Conservation (phyloP, 2,888 invertebrate species). For the Diplolepis rosae region DNA sequence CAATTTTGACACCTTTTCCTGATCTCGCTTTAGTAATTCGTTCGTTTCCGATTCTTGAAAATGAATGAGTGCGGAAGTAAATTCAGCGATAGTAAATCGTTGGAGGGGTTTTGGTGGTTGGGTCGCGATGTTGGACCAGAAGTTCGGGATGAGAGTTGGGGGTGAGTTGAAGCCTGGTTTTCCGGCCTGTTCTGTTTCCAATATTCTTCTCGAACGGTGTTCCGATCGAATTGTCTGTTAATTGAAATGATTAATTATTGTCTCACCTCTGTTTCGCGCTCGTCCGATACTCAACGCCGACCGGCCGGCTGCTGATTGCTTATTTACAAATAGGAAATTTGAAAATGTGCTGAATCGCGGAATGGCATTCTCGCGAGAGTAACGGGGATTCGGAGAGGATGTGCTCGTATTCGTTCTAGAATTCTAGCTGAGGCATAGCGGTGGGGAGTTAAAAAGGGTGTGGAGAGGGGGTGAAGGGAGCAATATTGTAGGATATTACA, state of each 20-base stretch:
- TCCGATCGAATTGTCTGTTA: constrained; percentile 72
- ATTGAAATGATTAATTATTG: constrained; percentile 73
- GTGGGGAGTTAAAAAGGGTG: constrained; percentile 37
- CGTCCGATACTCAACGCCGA: constrained; percentile 41
- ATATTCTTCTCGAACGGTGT: constrained; percentile 69
- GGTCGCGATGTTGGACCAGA: background rate
- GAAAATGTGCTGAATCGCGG: constrained; percentile 71
- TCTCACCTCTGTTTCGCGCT: constrained; percentile 66
- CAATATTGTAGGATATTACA: constrained; percentile 74
- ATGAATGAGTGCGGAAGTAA: constrained; percentile 34
- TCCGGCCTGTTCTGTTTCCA: constrained; percentile 67
- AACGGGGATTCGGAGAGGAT: constrained; percentile 22
- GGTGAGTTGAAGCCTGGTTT: constrained; percentile 37
- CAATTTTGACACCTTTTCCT: constrained; percentile 7
- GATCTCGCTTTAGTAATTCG: background rate
- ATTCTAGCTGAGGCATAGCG: constrained; percentile 28
- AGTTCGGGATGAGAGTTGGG: constrained; percentile 28
- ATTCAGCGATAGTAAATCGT: constrained; percentile 8
- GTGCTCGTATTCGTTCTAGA: constrained; percentile 28
- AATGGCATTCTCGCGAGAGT: constrained; percentile 32
- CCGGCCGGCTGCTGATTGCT: constrained; percentile 67
- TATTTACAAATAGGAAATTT: constrained; percentile 74
- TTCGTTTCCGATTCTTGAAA: constrained; percentile 48
- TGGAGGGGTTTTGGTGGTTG: constrained; percentile 30
- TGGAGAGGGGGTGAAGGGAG: constrained; percentile 50